Conservation (phyloP, 2,888 invertebrate genomes). For the Tetramorium bicarinatum region DNA sequence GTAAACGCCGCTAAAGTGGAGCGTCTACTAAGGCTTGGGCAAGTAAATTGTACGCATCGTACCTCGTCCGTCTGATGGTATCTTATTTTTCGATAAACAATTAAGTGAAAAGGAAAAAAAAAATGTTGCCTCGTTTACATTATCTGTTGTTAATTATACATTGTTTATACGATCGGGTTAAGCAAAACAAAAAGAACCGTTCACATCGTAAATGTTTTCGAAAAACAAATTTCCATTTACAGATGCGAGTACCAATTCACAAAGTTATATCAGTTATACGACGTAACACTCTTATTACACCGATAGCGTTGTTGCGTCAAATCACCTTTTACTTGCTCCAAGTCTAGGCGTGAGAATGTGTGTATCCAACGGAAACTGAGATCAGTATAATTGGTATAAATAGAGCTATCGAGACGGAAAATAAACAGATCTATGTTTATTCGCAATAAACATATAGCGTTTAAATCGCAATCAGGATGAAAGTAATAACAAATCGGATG, state of each 20-base stretch:
- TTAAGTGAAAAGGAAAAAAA: background rate
- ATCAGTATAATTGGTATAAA: background rate
- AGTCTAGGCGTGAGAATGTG: background rate
- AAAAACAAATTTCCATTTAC: background rate
- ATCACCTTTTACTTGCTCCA: constrained; percentile 26
- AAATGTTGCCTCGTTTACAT: background rate
- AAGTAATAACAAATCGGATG: no score
- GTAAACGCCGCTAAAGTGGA: constrained; percentile 20
- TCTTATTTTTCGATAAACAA: no score
- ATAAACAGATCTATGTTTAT: background rate
- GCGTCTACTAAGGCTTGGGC: background rate
- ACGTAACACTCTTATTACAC: background rate
- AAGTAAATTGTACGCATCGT: background rate
- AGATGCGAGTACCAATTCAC: background rate
- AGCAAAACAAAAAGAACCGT: background rate
- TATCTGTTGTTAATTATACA: background rate
- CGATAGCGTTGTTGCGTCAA: constrained; percentile 19
- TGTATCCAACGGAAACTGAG: background rate
- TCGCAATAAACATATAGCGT: background rate
- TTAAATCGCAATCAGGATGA: background rate
- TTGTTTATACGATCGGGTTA: background rate
- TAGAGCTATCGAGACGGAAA: no score
- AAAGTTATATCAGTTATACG: background rate
- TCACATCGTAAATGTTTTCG: background rate
- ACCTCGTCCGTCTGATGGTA: no score